Percentiles rank a stretch among this genome's conserved stretches.
phyloP scores from a whole-genome alignment of 2,888 invertebrate species.

The Torymus texanus region DNA sequence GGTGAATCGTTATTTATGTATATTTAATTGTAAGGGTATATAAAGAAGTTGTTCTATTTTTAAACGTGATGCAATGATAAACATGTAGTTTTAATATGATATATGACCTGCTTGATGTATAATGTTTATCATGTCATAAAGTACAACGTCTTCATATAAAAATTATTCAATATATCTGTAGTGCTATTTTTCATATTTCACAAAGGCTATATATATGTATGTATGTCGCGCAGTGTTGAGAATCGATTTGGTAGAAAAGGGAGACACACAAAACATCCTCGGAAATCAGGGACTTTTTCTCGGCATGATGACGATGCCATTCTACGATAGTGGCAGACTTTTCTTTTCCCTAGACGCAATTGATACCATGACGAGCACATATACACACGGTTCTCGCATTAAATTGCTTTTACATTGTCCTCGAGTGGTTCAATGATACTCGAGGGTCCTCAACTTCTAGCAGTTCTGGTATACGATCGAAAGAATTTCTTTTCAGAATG shows the following conservation, averaged over 20 bases:
- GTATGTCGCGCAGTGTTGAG: conserved; percentile 20
- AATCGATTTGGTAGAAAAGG: conserved; percentile 43
- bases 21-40: too few relatives aligned
- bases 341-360: conserved; percentile 45
- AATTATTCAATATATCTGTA: too few relatives aligned
- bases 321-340: conserved; percentile 35
- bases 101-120: too few relatives aligned
- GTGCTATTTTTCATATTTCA: conserved; percentile 1
- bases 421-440: conserved; percentile 48
- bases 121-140: too few relatives aligned
- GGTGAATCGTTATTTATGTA: too few relatives aligned
- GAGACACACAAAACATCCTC: conserved; percentile 38
- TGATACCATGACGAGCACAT: conserved; percentile 45
- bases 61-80: neutral
- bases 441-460: conserved; percentile 12
- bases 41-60: neutral
- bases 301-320: conserved; percentile 56
- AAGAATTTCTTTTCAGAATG: conserved; percentile 56
- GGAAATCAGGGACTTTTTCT: conserved; percentile 56
- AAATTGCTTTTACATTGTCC: conserved; percentile 62
- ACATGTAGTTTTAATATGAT: neutral
- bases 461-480: conserved; percentile 25
- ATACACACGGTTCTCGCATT: conserved; percentile 36
- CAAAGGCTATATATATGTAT: neutral
- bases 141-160: too few relatives aligned